phyloP scores from a whole-genome alignment of 2,888 invertebrate species.

The Frankliniella fusca region DNA sequence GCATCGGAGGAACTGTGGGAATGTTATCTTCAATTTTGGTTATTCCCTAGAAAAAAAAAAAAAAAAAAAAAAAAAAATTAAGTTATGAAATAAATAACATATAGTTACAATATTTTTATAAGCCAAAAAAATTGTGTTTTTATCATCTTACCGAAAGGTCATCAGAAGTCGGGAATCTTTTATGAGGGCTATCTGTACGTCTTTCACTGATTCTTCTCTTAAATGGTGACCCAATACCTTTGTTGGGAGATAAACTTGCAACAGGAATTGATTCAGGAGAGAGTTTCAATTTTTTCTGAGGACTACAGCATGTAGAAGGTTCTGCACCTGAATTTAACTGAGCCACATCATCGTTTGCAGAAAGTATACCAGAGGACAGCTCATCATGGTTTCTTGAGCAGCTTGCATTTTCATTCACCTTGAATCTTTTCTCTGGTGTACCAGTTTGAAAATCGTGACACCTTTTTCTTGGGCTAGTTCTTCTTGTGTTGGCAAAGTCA shows the following conservation, averaged over 20 bases:
- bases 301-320: background rate
- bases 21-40: constrained; percentile 42
- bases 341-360: background rate
- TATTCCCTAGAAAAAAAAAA: constrained; percentile 36
- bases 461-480: background rate
- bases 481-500: background rate
- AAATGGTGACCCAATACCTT: background rate
- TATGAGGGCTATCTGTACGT: background rate
- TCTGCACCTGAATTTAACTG: background rate
- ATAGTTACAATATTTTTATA: background rate
- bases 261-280: background rate
- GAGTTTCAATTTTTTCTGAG: background rate
- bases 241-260: background rate
- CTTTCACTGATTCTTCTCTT: background rate
- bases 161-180: background rate
- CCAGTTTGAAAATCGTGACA: background rate
- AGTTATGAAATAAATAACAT: too few species aligned
- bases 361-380: background rate
- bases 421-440: background rate
- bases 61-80: background rate
- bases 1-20: background rate
- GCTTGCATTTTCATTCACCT: constrained; percentile 1
- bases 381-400: background rate
- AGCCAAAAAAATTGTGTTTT: background rate
- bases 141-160: background rate